Base-by-base conservation (phyloP, 2,888 invertebrate genomes). In the Ligdia adustata region DNA sequence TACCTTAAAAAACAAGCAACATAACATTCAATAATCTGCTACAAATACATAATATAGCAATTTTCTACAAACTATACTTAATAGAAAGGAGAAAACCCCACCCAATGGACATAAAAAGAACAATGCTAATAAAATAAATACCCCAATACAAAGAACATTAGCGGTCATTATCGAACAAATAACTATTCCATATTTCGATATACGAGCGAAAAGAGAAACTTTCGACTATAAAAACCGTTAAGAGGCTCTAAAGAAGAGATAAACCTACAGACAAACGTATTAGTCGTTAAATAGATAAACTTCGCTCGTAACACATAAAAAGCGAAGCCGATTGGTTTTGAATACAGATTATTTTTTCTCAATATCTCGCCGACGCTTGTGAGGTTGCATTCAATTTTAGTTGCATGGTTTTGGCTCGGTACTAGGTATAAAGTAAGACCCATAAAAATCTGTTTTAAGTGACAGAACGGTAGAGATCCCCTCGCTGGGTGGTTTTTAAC, bases 161-260 rank as follows among this genome's bases (percentile, higher is more conserved):
- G 37, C 27, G 18, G 16, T 42, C 45, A 39, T 55, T 65, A 64
- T 57, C 51, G 48, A 49, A 56, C 43, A 61, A 69, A 69, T 72
- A 72, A 69, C 71, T 70, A 69, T 75, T 69, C 61, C 61, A 71
- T 73, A 76, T 75, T 70, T 71, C 57, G 58, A 64, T 72, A 66
- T 64, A 66, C 59, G 62, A 44, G 55, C 53, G 59, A 72, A 69
- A 72, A 66, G 59, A 64, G 55, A 52, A 77, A 82, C 69, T 83
- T 82, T 75, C 43, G 72, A 62, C 79, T 65, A 82, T 83, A 80
- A 82, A 81, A 82, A 77, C 72, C 57, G 60, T 67, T 76, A 77
- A 79, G 69, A 74, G 72, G 62, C 73, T 73, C 66, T 80, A 65
- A 71, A 75, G 67, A 50, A 71, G 52, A 64, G 55, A 75, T 67